Base-by-base conservation (phyloP, 1,140 invertebrate species). In the Temnothorax curvispinosus region DNA sequence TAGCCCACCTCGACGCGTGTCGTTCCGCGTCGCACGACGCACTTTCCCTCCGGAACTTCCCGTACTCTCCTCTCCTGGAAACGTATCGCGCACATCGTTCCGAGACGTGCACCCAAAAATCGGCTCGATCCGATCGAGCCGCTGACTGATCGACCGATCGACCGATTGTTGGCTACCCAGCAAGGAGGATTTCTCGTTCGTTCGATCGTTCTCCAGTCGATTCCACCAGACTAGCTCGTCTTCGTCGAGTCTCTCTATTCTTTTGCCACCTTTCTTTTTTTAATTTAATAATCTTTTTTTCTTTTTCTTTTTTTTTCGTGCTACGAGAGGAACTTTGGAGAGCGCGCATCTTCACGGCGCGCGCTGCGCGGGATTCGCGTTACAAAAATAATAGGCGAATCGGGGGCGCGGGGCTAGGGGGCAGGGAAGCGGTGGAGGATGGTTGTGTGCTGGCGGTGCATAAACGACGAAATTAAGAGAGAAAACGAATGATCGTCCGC, bases 341-440 rank as follows among this genome's bases (percentile, higher is more conserved):
- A 85, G 89, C 92, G 93, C 91, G 93, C 90, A 87, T 85, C 91
- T 75, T 60, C 86, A 58, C 71, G 81, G 89, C 89, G 54, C 89
- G 65, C 89, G 89, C 89, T 85, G 90, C 91, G 88, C 91, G 89
- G 67, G 87, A 72, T 88, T 85, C 90, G 92, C 72, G 85, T 93
- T 92, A 94, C 90, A 94, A 94, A 94, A 94, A 93, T 93, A 94
- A 93, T 85, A 92, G 92, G 90, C 88, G 89, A 92, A 88, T 88
- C 67, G 77, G 52, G 38, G 80, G 52, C 65, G 78, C 52, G 78
- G 54, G 69, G 69, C 69, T 41, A 47, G 54, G 41, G 47, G 54
- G 80, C 69, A 47, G 50, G 52, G 60, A 52, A 41, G 75, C 56
- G 21, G 27, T 15, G 62, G 60, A 41, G 58, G 58, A 21, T 41